A percentile compares a stretch with the other conserved stretches of the same genome.
Conservation (phyloP, 1,140 invertebrate species). For the Drosophila arizonae region DNA sequence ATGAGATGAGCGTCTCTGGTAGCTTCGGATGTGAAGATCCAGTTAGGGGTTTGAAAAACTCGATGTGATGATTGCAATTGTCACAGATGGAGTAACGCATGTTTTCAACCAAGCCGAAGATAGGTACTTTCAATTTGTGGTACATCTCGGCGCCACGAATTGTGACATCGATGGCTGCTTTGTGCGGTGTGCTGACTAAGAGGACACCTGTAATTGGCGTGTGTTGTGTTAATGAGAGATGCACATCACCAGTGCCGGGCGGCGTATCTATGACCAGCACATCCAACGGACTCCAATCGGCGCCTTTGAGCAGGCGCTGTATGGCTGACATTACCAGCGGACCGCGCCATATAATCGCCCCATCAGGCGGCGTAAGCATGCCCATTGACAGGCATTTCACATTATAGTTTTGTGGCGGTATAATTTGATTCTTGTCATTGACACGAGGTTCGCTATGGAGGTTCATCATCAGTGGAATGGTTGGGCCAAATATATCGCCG, state of each 20-base stretch:
- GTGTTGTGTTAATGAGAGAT: conserved; percentile 93
- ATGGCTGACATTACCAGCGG: conserved; percentile 97
- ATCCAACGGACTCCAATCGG: conserved; percentile 92
- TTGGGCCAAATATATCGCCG: conserved; percentile 95
- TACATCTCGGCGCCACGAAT: conserved; percentile 92
- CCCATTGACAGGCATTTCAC: conserved; percentile 98
- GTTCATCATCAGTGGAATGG: conserved; percentile 96
- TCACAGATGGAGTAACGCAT: conserved; percentile 91
- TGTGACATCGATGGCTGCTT: conserved; percentile 91
- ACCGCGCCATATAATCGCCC: conserved; percentile 94
- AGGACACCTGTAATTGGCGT: conserved; percentile 91
- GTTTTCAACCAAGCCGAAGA: conserved; percentile 93
- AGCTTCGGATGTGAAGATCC: conserved; percentile 83
- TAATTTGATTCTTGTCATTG: conserved; percentile 90
- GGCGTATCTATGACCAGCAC: conserved; percentile 94
- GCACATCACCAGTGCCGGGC: conserved; percentile 95
- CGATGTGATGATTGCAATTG: conserved; percentile 86
- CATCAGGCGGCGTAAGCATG: conserved; percentile 90
- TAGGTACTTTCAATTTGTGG: conserved; percentile 89
- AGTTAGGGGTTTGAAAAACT: conserved; percentile 84
- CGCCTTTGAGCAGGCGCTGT: conserved; percentile 91
- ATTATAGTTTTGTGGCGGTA: conserved; percentile 94
- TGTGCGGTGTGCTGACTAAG: conserved; percentile 93
- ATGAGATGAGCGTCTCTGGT: conserved; percentile 85
- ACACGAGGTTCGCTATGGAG: conserved; percentile 89